Conservation (phyloP, 2,797 vertebrate genomes). For the Lithobates sylvaticus region DNA sequence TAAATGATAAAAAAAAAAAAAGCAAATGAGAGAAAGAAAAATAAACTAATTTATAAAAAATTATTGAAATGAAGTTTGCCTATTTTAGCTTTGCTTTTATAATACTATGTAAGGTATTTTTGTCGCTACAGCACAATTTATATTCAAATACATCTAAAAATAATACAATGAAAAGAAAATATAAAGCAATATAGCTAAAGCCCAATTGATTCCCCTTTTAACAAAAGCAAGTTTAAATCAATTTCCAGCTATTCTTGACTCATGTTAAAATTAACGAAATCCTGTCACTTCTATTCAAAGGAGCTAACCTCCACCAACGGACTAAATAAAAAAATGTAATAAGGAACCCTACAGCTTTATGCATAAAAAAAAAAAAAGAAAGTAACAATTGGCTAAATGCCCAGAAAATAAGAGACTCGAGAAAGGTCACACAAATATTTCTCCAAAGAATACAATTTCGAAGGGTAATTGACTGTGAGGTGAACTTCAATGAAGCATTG, state of each 20-base stretch:
- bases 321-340: constrained; percentile 62
- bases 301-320: constrained; percentile 30
- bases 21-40: no score
- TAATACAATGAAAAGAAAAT: neutral
- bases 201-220: constrained; percentile 13
- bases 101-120: no score
- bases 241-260: constrained; percentile 31
- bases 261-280: constrained; percentile 36
- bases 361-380: constrained; percentile 66
- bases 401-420: constrained; percentile 71
- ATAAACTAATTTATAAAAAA: no score
- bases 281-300: constrained; percentile 34
- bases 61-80: no score
- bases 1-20: no score
- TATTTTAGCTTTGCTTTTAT: no score
- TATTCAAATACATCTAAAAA: neutral
- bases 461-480: constrained; percentile 72
- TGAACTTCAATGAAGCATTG: constrained; percentile 63
- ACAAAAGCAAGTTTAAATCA: constrained; percentile 48
- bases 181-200: constrained; percentile 1
- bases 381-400: constrained; percentile 72
- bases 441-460: constrained; percentile 63
- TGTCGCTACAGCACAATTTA: neutral
- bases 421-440: constrained; percentile 67
- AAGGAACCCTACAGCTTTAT: constrained; percentile 63